These are phyloP conservation scores for Pollicipes pollicipes DNA, from an alignment of 1,140 invertebrate genomes.

Conservation along the genomic window DNA sequence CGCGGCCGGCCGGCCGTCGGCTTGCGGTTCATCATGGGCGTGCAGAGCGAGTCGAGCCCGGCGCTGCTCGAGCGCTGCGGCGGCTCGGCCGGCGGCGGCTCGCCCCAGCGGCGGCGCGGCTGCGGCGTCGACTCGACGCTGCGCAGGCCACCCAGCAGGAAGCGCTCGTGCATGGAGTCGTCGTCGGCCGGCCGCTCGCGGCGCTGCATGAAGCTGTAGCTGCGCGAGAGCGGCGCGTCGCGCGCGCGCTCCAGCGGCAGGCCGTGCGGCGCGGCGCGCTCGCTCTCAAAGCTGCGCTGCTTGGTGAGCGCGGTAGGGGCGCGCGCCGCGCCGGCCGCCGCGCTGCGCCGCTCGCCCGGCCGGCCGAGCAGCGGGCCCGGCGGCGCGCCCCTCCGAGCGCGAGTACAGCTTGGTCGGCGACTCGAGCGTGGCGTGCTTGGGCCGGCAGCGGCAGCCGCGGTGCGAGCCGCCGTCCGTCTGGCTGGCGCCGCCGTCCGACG, in stretches of 20 bases:
- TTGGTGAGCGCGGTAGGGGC: background rate
- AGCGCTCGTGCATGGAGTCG: constrained; percentile 66
- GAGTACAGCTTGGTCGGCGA: background rate
- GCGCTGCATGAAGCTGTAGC: constrained; percentile 52
- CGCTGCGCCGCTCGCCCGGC: background rate
- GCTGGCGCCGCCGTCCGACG: background rate
- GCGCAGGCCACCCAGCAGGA: constrained; percentile 33
- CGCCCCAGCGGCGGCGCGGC: constrained; percentile 23
- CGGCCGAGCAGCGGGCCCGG: no score
- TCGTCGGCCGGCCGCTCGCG: constrained; percentile 27
- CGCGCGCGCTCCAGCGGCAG: background rate
- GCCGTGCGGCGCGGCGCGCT: background rate
- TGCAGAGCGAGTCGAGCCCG: constrained; percentile 21
- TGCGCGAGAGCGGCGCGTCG: constrained; percentile 33
- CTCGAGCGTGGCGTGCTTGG: background rate
- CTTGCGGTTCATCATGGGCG: constrained; percentile 22
- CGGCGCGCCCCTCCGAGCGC: no score
- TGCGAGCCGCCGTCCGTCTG: background rate
- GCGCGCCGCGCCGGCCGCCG: no score
- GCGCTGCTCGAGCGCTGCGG: constrained; percentile 14
- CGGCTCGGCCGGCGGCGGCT: constrained; percentile 26
- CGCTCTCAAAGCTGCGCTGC: background rate
- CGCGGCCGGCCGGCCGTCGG: constrained; percentile 19
- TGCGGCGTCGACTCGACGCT: constrained; percentile 29
- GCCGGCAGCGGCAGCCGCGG: background rate